Base-by-base conservation (phyloP, 2,888 invertebrate genomes). In the Drosophila antonietae region DNA sequence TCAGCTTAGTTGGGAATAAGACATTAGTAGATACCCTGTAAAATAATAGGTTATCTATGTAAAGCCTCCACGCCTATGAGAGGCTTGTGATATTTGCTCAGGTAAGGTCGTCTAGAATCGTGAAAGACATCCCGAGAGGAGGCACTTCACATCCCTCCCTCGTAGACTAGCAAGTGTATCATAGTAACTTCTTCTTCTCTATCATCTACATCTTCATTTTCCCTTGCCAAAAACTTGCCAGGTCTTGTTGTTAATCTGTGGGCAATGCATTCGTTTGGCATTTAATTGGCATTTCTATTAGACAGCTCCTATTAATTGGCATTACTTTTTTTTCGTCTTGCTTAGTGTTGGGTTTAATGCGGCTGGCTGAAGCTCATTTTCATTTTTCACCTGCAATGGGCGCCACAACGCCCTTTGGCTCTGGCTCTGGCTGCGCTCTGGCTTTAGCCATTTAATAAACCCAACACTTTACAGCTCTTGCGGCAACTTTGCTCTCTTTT, bases 381-480 rank as follows among this genome's bases (percentile, higher is more conserved):
- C 77, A 77, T 70, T 79, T 77, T 79, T 75, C 77, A 79, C 70
- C 75, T 76, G 75, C 55, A 18, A 53, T 53, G 53, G 33, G 33
- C 18, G 51, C 51, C 51, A 18, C 18, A 51, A 3, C 33, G 41
- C 39, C 37, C 52, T 31, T 15, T 37, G 18, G 46, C 49, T 28
- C n/a, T 9, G 35, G 37, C 14, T 8, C 6, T 39, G 64, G 39
- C 15, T 41, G 4, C 18, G 46, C 31, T 37, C 35, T 37, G 43
- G 62, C 61, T 35, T 57, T 56, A 47, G 58, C 47, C 80, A 67
- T 79, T 78, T 79, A 79, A 78, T 78, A 78, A 78, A 79, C 80
- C 71, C 75, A 53, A 65, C 71, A 80, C 67, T 79, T 78, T 78
- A 78, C 77, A 75, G 71, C 80, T 64, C 61, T 75, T 49, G 49